Evolutionary conservation across 1,140 invertebrate species (phyloP).

Genomic region (Drosophila arizonae): DNA sequence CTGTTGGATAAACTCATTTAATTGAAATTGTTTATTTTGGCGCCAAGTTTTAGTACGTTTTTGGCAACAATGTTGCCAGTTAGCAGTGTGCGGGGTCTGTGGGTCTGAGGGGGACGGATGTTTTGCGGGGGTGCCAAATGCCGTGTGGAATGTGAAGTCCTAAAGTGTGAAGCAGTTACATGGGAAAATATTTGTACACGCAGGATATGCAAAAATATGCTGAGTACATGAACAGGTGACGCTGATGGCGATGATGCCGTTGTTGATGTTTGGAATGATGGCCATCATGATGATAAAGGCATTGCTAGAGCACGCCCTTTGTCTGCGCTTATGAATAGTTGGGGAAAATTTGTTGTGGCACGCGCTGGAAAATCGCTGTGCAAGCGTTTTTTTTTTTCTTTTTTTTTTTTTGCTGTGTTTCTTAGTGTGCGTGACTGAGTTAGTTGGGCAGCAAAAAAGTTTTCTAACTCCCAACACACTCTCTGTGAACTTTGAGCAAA

Average conservation of each 20-base stretch:
- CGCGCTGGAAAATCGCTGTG: slow-evolving; percentile 63
- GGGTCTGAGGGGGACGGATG: background rate
- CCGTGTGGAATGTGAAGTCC: slow-evolving; percentile 31
- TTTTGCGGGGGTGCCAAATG: background rate
- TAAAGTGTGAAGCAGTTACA: slow-evolving; percentile 65
- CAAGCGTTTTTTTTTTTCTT: slow-evolving; percentile 29
- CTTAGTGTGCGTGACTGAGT: slow-evolving; percentile 28
- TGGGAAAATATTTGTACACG: slow-evolving; percentile 71
- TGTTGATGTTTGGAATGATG: slow-evolving; percentile 37
- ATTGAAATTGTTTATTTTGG: slow-evolving; percentile 65
- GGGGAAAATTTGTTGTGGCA: slow-evolving; percentile 63
- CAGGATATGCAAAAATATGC: slow-evolving; percentile 78
- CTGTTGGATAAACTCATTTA: background rate
- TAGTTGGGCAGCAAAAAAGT: slow-evolving; percentile 24
- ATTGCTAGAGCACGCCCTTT: slow-evolving; percentile 41
- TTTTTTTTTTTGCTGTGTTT: slow-evolving; percentile 23
- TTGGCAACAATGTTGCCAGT: slow-evolving; percentile 60
- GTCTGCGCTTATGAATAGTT: slow-evolving; percentile 54
- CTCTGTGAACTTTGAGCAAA: slow-evolving; percentile 11
- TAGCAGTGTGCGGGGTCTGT: background rate
- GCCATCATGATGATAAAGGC: slow-evolving; percentile 24
- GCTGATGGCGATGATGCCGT: slow-evolving; percentile 35
- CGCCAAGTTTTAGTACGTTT: slow-evolving; percentile 39
- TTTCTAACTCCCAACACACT: slow-evolving; percentile 5
- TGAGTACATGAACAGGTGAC: slow-evolving; percentile 33